Conservation (phyloP, 2,797 vertebrate genomes). For the Harpagifer antarcticus region DNA sequence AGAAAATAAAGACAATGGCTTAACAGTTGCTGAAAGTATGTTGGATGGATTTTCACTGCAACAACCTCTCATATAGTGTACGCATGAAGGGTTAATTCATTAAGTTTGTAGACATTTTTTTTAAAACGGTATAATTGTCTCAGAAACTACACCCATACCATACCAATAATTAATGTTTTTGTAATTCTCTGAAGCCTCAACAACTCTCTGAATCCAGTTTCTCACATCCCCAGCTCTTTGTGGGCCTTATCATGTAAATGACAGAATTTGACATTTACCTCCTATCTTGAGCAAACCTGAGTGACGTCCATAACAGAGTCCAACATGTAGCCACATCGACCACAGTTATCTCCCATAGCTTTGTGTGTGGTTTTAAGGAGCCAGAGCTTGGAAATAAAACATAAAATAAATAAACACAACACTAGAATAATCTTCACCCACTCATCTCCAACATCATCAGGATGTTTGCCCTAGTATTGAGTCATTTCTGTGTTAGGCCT, state of each 20-base stretch:
- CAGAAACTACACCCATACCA: not conserved
- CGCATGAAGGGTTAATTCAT: not conserved
- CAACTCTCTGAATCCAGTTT: not conserved
- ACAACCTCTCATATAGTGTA: not conserved
- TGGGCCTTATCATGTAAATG: not conserved
- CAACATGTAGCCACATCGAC: slow-evolving; percentile 11
- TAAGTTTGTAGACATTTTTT: not conserved
- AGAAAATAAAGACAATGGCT: not conserved
- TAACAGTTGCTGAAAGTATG: not conserved
- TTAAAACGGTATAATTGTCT: not conserved
- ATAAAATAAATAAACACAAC: not conserved
- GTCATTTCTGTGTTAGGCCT: slow-evolving; percentile 61
- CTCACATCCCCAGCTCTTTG: not conserved
- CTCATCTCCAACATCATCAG: slow-evolving; percentile 22
- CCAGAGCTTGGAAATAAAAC: not conserved
- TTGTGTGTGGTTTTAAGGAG: not conserved
- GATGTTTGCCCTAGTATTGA: slow-evolving; percentile 34
- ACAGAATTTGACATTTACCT: not conserved
- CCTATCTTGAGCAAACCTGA: not conserved
- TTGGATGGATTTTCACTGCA: not conserved
- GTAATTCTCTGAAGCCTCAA: not conserved
- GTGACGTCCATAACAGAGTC: not conserved
- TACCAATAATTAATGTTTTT: too few species aligned
- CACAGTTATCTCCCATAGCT: not conserved
- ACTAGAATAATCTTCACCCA: slow-evolving; percentile 5